phyloP scores from a whole-genome alignment of 2,113 vertebrate species.

The Hyperoodon ampullatus region DNA sequence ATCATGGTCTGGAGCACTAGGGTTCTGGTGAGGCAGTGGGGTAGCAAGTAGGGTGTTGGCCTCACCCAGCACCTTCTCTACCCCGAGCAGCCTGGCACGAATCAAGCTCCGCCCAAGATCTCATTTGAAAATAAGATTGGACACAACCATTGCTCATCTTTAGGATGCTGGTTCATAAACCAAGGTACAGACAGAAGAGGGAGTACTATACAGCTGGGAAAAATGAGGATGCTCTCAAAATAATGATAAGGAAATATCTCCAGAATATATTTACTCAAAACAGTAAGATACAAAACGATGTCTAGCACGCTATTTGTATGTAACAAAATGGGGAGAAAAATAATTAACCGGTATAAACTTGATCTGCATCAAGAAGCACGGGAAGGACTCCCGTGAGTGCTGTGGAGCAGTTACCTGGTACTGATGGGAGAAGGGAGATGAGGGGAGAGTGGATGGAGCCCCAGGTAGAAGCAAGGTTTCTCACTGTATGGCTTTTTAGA shows the following conservation, averaged over 20 bases:
- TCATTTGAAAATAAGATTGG: neutral
- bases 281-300: no score
- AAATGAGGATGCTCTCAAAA: neutral
- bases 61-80: neutral
- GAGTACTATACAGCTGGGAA: neutral
- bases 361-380: neutral
- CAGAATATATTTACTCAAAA: neutral
- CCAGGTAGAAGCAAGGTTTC: rapidly evolving
- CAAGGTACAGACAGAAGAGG: no score
- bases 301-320: neutral
- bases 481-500: neutral
- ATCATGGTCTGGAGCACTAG: rapidly evolving
- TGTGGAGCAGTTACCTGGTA: rapidly evolving
- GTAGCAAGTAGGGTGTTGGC: no score
- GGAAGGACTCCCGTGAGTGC: rapidly evolving
- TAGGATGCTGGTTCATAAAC: neutral
- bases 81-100: neutral
- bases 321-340: neutral
- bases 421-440: rapidly evolving
- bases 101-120: neutral
- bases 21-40: neutral
- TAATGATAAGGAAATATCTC: neutral
- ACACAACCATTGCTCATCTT: neutral
- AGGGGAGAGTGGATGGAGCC: neutral
- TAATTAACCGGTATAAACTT: neutral